Evolutionary conservation across 2,113 vertebrate genomes (phyloP).

Genomic region (Sardina pilchardus): DNA sequence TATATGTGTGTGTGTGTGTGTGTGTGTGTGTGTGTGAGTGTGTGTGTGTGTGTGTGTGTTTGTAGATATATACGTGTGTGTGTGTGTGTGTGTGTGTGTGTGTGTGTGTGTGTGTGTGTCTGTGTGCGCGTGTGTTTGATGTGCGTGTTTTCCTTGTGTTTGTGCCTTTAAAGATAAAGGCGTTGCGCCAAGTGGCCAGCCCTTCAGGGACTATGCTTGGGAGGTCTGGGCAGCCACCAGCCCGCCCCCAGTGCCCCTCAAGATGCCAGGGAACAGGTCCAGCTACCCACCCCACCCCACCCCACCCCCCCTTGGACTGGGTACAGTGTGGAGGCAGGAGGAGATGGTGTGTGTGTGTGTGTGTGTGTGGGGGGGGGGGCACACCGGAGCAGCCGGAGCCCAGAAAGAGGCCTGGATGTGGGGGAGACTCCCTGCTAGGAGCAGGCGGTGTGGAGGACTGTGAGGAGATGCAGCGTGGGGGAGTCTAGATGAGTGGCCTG

Average conservation of each 20-base stretch:
- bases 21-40: not conserved
- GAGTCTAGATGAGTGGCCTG: not conserved
- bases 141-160: not conserved
- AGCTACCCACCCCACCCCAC: not conserved
- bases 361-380: too few species aligned
- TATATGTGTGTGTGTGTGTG: not conserved
- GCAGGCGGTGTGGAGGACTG: not conserved
- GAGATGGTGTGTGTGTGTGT: too few species aligned
- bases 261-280: not conserved
- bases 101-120: not conserved
- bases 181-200: not conserved
- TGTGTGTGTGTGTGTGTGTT: not conserved
- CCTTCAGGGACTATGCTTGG: not conserved
- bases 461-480: not conserved
- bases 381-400: not conserved
- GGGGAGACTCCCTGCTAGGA: not conserved
- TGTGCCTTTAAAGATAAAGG: not conserved
- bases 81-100: not conserved
- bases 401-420: not conserved
- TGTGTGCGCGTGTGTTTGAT: not conserved
- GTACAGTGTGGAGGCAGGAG: not conserved
- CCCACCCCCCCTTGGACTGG: not conserved
- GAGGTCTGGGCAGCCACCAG: slow-evolving; percentile 1
- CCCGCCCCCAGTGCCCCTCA: not conserved
- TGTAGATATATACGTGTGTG: too few species aligned